Conservation (phyloP, 1,140 invertebrate species). For the Diorhabda sublineata region DNA sequence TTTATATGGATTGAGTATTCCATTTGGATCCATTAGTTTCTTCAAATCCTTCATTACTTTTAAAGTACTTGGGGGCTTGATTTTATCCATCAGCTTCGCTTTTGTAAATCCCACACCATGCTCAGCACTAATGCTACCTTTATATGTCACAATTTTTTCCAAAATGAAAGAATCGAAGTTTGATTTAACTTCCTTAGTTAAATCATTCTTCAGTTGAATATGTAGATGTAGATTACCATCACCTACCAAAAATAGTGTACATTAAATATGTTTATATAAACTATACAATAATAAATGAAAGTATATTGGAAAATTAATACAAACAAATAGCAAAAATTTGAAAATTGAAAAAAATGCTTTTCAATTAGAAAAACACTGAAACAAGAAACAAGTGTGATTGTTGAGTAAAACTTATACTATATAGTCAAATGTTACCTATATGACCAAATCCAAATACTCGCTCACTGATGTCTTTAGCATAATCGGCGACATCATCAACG, state of each 20-base stretch:
- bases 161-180: conserved; percentile 84
- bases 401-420: too few species aligned
- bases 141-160: conserved; percentile 70
- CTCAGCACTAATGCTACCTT: conserved; percentile 91
- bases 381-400: too few species aligned
- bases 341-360: too few species aligned
- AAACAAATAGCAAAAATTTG: too few species aligned
- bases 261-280: too few species aligned
- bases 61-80: conserved; percentile 70
- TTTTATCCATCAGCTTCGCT: conserved; percentile 75
- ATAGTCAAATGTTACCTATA: conserved; percentile 58
- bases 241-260: conserved; percentile 50
- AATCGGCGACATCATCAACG: conserved; percentile 66
- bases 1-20: conserved; percentile 70
- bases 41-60: conserved; percentile 82
- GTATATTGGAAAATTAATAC: too few species aligned
- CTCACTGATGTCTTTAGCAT: conserved; percentile 53
- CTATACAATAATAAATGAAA: too few species aligned
- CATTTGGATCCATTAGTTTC: conserved; percentile 81
- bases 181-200: conserved; percentile 60
- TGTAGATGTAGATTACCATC: conserved; percentile 92
- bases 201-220: conserved; percentile 63
- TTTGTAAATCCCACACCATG: conserved; percentile 94
- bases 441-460: conserved; percentile 87
- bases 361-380: too few species aligned